Conservation (phyloP, 2,888 invertebrate genomes). For the Chymomyza procnemis region DNA sequence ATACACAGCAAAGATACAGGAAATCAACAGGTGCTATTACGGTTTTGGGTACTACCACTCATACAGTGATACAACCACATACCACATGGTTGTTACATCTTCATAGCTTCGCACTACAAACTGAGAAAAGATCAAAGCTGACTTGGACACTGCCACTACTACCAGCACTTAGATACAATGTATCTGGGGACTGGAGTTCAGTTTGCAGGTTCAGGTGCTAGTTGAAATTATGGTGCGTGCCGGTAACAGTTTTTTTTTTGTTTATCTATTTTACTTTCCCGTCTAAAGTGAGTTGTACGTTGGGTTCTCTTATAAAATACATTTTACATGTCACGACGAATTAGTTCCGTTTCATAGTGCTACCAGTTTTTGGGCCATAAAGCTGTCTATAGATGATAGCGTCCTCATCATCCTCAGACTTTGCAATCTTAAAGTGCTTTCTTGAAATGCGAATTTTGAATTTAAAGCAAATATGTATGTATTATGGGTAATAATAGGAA, state of each 20-base stretch:
- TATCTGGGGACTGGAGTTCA: not conserved
- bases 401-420: too few relatives aligned
- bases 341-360: not conserved
- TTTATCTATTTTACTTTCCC: not conserved
- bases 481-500: too few relatives aligned
- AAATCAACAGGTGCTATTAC: slow-evolving; percentile 36
- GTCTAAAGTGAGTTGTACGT: not conserved
- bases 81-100: not conserved
- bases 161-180: not conserved
- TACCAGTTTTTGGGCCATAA: not conserved
- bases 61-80: slow-evolving; percentile 19
- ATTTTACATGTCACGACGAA: not conserved
- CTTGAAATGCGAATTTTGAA: too few relatives aligned
- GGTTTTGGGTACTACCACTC: not conserved
- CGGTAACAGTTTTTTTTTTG: not conserved
- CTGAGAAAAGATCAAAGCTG: not conserved
- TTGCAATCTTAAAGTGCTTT: too few relatives aligned
- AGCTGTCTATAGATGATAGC: too few relatives aligned
- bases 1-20: slow-evolving; percentile 55
- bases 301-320: not conserved
- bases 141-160: not conserved
- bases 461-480: too few relatives aligned
- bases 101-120: not conserved
- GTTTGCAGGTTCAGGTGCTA: not conserved
- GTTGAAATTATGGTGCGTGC: not conserved